These are phyloP conservation scores for Mactra quadrangularis DNA, from an alignment of 1,140 invertebrate species.

Conservation along the genomic window DNA sequence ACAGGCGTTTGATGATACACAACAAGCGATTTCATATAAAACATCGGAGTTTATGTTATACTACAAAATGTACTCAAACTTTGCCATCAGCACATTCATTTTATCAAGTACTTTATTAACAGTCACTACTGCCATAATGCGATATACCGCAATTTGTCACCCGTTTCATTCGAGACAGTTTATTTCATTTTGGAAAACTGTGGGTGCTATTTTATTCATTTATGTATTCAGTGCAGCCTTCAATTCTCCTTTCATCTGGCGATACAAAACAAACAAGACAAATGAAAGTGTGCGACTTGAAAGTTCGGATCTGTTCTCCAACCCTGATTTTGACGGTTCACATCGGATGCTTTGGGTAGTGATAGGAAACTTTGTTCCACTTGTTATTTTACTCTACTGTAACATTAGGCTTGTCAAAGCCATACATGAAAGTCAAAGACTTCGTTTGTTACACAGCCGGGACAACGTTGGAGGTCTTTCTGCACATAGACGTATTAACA, in stretches of 20 bases:
- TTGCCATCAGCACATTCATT: constrained; percentile 77
- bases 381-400: constrained; percentile 72
- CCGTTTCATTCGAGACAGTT: constrained; percentile 74
- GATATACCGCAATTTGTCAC: constrained; percentile 78
- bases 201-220: constrained; percentile 65
- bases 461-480: constrained; percentile 65
- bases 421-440: constrained; percentile 65
- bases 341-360: constrained; percentile 76
- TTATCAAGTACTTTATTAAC: constrained; percentile 77
- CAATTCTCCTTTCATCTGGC: constrained; percentile 74
- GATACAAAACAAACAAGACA: constrained; percentile 54
- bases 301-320: constrained; percentile 43
- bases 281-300: constrained; percentile 26
- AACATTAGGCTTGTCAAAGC: constrained; percentile 75
- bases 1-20: constrained; percentile 64
- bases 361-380: constrained; percentile 77
- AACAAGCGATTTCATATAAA: constrained; percentile 53
- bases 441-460: constrained; percentile 67
- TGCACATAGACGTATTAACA: constrained; percentile 72
- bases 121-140: constrained; percentile 74
- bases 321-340: constrained; percentile 67
- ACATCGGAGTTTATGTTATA: constrained; percentile 69
- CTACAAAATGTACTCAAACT: constrained; percentile 72
- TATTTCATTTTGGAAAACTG: constrained; percentile 68
- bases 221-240: constrained; percentile 68